phyloP scores from a whole-genome alignment of 2,888 invertebrate species.

The Eupsilia transversa region DNA sequence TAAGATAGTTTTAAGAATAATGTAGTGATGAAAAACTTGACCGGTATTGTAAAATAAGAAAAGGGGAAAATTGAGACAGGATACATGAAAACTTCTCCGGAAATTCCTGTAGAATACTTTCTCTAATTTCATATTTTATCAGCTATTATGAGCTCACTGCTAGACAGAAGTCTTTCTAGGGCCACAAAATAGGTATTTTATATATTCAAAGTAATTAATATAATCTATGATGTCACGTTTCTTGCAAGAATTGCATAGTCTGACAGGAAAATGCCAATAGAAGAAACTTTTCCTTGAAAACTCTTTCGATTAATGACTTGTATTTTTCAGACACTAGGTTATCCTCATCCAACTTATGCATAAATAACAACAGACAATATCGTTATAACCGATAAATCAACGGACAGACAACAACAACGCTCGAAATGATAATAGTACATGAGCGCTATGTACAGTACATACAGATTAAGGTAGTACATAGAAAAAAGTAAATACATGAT shows the following conservation, averaged over 20 bases:
- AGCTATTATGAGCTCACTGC: too few species aligned
- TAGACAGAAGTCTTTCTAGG: neutral
- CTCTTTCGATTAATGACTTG: neutral
- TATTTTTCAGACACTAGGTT: neutral
- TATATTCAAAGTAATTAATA: neutral
- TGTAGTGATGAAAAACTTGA: neutral
- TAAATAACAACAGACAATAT: conserved; percentile 39
- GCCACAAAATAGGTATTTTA: too few species aligned
- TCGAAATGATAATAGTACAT: conserved; percentile 68
- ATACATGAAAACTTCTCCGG: neutral
- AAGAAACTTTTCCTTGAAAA: neutral
- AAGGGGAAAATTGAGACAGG: neutral
- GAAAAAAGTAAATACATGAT: conserved; percentile 90
- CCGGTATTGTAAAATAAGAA: neutral
- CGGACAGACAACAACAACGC: conserved; percentile 66
- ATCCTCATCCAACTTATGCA: neutral
- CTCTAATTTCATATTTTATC: neutral
- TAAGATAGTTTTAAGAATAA: neutral
- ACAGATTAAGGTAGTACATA: conserved; percentile 83
- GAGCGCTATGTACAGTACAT: conserved; percentile 73
- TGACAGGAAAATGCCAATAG: neutral
- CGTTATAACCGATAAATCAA: conserved; percentile 64
- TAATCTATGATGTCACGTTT: neutral
- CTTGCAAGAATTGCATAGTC: neutral
- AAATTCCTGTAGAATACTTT: neutral